phyloP scores from a whole-genome alignment of 1,140 invertebrate genomes.

The Caerostris extrusa region DNA sequence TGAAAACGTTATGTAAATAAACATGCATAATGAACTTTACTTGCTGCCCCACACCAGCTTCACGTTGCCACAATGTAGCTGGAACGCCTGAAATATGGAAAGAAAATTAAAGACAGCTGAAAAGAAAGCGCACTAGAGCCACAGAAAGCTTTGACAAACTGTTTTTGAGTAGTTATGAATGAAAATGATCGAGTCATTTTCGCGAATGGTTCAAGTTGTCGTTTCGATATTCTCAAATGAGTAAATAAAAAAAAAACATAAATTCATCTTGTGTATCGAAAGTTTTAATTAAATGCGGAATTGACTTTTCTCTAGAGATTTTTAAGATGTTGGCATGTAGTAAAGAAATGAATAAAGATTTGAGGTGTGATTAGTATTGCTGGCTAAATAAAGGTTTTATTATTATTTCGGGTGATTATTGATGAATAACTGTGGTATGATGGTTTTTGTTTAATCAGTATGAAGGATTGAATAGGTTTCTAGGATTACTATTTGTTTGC shows the following conservation, averaged over 20 bases:
- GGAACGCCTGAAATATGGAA: constrained; percentile 85
- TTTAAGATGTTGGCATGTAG: background rate
- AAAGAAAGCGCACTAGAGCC: background rate
- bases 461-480: background rate
- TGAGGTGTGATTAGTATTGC: background rate
- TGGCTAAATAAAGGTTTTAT: too few species aligned
- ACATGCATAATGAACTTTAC: constrained; percentile 84
- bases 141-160: background rate
- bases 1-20: constrained; percentile 59
- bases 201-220: background rate
- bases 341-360: background rate
- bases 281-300: background rate
- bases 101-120: background rate
- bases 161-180: constrained; percentile 3
- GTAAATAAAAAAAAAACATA: background rate
- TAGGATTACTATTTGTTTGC: background rate
- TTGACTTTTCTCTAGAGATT: background rate
- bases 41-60: constrained; percentile 99
- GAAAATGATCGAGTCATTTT: background rate
- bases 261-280: background rate
- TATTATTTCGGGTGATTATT: too few species aligned
- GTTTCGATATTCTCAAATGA: background rate
- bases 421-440: background rate
- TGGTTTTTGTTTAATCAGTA: background rate
- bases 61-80: constrained; percentile 96